Evolutionary conservation across 2,888 invertebrate species (phyloP).

Genomic region (Tridacna crocea): DNA sequence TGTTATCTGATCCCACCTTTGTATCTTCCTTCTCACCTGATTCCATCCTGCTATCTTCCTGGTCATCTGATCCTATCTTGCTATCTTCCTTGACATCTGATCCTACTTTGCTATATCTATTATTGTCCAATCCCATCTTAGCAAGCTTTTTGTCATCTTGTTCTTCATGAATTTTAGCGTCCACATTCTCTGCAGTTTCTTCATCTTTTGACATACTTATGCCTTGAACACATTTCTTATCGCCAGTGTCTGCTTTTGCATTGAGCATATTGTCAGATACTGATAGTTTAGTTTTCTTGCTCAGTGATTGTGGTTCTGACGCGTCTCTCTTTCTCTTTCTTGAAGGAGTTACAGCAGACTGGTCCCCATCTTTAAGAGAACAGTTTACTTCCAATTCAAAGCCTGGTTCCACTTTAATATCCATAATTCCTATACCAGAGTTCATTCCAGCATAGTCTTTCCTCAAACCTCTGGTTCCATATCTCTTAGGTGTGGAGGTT

Average conservation of each 20-base stretch:
- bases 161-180: neutral
- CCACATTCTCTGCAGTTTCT: neutral
- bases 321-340: neutral
- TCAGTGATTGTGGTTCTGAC: too few relatives aligned
- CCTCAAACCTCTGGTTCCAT: slow-evolving; percentile 64
- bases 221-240: neutral
- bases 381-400: neutral
- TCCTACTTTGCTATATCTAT: too few relatives aligned
- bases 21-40: too few relatives aligned
- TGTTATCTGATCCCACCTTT: too few relatives aligned
- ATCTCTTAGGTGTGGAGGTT: slow-evolving; percentile 52
- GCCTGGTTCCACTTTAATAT: slow-evolving; percentile 30
- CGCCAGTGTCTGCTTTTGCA: too few relatives aligned
- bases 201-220: neutral
- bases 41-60: too few relatives aligned
- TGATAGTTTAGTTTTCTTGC: too few relatives aligned
- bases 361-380: neutral
- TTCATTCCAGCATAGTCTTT: slow-evolving; percentile 60
- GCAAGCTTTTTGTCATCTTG: neutral
- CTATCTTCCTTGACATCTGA: too few relatives aligned
- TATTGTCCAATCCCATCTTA: neutral
- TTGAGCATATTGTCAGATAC: too few relatives aligned
- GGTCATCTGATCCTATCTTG: too few relatives aligned
- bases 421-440: slow-evolving; percentile 41
- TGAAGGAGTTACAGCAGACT: neutral